Conservation (phyloP, 1,140 invertebrate species). For the Prorops nasuta region DNA sequence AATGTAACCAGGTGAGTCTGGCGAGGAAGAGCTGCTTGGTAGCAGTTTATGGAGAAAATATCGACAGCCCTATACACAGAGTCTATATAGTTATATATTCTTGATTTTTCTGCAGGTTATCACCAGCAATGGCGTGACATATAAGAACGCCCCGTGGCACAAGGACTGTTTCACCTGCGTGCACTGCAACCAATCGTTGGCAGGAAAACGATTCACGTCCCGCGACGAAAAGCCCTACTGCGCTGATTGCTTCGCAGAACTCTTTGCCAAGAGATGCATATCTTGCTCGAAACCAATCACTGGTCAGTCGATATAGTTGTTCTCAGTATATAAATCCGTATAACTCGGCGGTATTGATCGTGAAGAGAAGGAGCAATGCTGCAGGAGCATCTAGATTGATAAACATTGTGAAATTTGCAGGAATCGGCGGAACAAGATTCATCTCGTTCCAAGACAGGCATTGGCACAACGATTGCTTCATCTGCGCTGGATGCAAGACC, state of each 20-base stretch:
- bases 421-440: constrained; percentile 97
- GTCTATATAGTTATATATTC: too few species aligned
- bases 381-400: too few species aligned
- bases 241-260: constrained; percentile 96
- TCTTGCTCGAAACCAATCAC: constrained; percentile 97
- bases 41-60: too few species aligned
- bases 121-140: constrained; percentile 97
- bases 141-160: constrained; percentile 99
- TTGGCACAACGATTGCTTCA: constrained; percentile 99
- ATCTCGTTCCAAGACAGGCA: constrained; percentile 99
- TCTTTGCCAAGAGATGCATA: constrained; percentile 98
- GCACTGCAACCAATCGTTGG: constrained; percentile 90
- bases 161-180: constrained; percentile 98
- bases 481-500: constrained; percentile 92
- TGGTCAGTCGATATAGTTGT: too few species aligned
- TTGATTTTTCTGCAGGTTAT: constrained; percentile 75
- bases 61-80: too few species aligned
- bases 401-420: constrained; percentile 52
- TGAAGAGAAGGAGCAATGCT: too few species aligned
- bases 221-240: constrained; percentile 99
- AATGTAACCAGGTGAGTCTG: constrained; percentile 89
- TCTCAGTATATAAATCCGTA: too few species aligned
- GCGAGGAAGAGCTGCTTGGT: neutral
- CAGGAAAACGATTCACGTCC: constrained; percentile 97
- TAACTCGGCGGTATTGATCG: too few species aligned